Conservation (phyloP, 2,797 vertebrate genomes). For the Hydrophis major region DNA sequence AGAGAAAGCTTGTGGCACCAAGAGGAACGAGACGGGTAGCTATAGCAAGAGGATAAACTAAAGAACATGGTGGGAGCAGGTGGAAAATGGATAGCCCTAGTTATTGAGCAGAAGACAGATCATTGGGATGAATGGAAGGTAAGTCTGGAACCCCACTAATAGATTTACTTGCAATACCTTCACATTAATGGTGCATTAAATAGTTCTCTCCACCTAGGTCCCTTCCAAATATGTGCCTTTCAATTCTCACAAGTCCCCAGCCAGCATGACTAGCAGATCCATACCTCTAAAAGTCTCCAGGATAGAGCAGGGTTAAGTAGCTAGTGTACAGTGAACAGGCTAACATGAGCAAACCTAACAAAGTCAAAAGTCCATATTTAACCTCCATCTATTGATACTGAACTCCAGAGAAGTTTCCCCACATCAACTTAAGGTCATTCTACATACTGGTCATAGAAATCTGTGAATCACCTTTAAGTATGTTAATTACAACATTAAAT, state of each 20-base stretch:
- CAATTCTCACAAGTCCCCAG: background rate
- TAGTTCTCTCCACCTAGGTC: background rate
- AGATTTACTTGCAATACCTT: background rate
- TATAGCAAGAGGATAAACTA: conserved; percentile 10
- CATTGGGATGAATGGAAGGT: background rate
- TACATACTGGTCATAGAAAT: background rate
- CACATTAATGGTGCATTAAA: background rate
- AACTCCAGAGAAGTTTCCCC: background rate
- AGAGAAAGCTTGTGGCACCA: conserved; percentile 38
- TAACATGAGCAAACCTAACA: background rate
- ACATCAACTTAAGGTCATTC: background rate
- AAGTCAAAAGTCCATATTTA: background rate
- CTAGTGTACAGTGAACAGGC: background rate
- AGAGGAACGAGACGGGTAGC: conserved; percentile 17
- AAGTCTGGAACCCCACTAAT: background rate
- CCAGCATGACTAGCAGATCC: background rate
- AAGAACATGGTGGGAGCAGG: conserved; percentile 12
- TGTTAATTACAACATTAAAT: background rate
- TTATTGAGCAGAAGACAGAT: background rate
- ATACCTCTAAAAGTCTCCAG: background rate
- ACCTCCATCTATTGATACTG: background rate
- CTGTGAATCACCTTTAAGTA: background rate
- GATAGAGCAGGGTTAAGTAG: background rate
- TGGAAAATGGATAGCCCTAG: background rate
- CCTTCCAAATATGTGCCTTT: background rate